Percentiles rank a stretch among this genome's conserved stretches.
These are phyloP conservation scores for Zaprionus nigranus DNA, from an alignment of 1,140 invertebrate species.

Conservation along the genomic window DNA sequence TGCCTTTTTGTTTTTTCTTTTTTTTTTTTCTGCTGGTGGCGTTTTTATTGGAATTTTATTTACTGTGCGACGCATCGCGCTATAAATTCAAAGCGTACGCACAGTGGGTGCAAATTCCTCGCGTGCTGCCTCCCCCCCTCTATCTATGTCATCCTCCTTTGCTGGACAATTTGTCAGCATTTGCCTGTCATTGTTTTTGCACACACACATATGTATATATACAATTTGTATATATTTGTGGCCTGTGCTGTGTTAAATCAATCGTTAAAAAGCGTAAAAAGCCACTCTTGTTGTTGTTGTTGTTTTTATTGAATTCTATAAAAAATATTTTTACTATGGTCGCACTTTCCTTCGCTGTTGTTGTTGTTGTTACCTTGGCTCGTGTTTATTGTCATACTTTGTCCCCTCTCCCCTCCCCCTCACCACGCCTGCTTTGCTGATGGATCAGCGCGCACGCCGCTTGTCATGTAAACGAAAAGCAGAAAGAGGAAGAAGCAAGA, in stretches of 20 bases:
- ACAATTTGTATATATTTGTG: constrained; percentile 59
- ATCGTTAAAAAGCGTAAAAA: constrained; percentile 78
- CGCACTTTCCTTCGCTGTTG: constrained; percentile 43
- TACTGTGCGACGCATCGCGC: constrained; percentile 56
- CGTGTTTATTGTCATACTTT: constrained; percentile 67
- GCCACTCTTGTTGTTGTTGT: constrained; percentile 46
- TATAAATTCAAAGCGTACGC: constrained; percentile 68
- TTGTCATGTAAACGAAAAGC: constrained; percentile 69
- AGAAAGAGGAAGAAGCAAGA: constrained; percentile 40
- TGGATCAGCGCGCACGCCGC: constrained; percentile 75
- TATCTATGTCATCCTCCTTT: background rate
- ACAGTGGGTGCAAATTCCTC: constrained; percentile 45
- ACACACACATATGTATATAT: constrained; percentile 12
- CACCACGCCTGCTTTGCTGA: constrained; percentile 36
- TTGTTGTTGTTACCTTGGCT: constrained; percentile 61
- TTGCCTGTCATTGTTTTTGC: constrained; percentile 42
- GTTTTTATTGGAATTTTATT: constrained; percentile 81
- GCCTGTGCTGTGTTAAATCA: constrained; percentile 73
- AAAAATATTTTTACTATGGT: constrained; percentile 52
- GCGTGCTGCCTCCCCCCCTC: background rate
- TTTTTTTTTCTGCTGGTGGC: constrained; percentile 52
- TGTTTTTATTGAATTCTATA: constrained; percentile 47
- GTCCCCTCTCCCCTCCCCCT: constrained; percentile 8
- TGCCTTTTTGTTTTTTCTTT: constrained; percentile 36
- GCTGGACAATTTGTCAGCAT: constrained; percentile 57